Base-by-base conservation (phyloP, 2,888 invertebrate species). In the Netelia virgata region DNA sequence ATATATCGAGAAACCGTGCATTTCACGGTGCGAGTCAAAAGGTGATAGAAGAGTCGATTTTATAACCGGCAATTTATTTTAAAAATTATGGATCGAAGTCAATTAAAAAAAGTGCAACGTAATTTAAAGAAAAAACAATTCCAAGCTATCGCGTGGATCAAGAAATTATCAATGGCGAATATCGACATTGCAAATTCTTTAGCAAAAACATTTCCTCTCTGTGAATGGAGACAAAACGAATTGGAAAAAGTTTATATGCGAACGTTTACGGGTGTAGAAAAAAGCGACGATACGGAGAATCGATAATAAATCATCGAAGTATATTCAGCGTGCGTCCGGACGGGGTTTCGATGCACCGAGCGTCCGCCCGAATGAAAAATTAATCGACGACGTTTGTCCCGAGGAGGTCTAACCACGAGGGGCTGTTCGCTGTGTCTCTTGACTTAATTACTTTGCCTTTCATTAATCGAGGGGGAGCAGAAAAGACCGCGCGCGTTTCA, bases 271-370 rank as follows among this genome's bases (percentile, higher is more conserved):
- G 18, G 43, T 70, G 50, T 70, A 57, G 18, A 82, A 83, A 68
- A 77, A 81, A 73, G 80, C 78, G 73, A 75, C 73, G 77, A 86
- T 82, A 82, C 83, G 75, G 74, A 80, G 80, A 85, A 79, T 88
- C 87, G 89, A 89, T 91, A 88, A 92, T 92, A 90, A 91, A 91
- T 91, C 91, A 90, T 89, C 87, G 89, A 88, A 88, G 87, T 83
- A 64, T 82, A 83, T 79, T 66, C 59, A 63, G 61, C 85, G 20
- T 61, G 28, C 9, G 77, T 59, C 50, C 16, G 57, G 50, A 61
- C 53, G 69, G 47, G 59, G 11, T 53, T 79, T 78, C 69, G 79
- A 76, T 72, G 80, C 57, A 73, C 64, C 75, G 83, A 75, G 78
- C 80, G 74, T 53, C 79, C 36, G 66, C 57, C 53, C 63, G 83